Conservation (phyloP, 2,113 vertebrate species). For the Camelus dromedarius region DNA sequence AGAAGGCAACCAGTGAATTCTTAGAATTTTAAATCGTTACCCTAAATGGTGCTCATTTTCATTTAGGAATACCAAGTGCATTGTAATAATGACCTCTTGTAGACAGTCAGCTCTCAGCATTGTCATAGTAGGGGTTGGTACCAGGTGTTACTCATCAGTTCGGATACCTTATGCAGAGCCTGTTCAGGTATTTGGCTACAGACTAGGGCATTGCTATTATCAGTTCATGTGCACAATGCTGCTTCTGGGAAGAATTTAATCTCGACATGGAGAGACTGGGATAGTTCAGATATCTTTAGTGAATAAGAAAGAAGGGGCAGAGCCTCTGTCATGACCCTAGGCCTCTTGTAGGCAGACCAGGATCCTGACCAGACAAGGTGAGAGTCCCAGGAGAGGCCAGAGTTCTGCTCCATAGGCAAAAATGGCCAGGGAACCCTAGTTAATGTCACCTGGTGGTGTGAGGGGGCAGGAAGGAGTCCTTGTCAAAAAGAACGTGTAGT, state of each 20-base stretch:
- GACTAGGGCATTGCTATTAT: not conserved
- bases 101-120: not conserved
- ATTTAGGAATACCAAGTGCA: not conserved
- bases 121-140: not conserved
- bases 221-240: not conserved
- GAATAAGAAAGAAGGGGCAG: not conserved
- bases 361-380: not conserved
- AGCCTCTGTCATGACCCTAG: not conserved
- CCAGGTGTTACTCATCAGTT: not conserved
- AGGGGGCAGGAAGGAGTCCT: not conserved
- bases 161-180: not conserved
- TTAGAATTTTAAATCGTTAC: conserved; percentile 27
- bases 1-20: not conserved
- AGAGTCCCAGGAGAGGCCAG: not conserved
- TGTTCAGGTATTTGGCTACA: not conserved
- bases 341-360: not conserved
- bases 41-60: conserved; percentile 13
- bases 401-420: not conserved
- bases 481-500: not conserved
- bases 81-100: not conserved
- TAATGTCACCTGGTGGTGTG: not conserved
- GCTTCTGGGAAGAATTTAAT: not conserved
- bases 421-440: not conserved
- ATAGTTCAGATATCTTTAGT: not conserved
- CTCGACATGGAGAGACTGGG: not conserved